Base-by-base conservation (phyloP, 2,888 invertebrate species). In the Flexamia atlantica region DNA sequence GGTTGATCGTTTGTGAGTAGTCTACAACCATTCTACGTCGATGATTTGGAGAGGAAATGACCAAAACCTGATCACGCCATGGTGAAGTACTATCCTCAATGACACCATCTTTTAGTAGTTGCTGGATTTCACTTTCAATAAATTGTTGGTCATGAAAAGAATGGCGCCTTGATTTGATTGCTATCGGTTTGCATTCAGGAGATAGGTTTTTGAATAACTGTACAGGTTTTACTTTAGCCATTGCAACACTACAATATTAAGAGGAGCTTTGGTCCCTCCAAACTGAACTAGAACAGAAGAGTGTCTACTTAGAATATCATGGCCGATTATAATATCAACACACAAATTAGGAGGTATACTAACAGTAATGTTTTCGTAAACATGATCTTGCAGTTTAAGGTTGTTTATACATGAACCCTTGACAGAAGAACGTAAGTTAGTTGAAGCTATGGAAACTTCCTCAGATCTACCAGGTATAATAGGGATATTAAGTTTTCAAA, bases 51-150 rank as follows among this genome's bases (percentile, higher is more conserved):
- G 20, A 23, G 20, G 20, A 23, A 68, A 32, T n/a, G 2, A 32
- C 68, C 3, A 68, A 17, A n/a, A 30, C 28, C 30, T 68, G 68
- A 20, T 30, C 68, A 5, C 68, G 12, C 68, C 68, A 68, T 30
- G 68, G 28, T 20, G 53, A 53, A 3, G 20, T 23, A 23, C 53
- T 53, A 4, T 53, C 53, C 14, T 53, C 53, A 53, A 53, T 53
- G 2, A 53, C 23, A 23, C 53, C 53, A 9, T 20, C 53, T 5
- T n/a, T 23, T 20, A 10, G 14, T 30, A 68, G 17, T 4, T 5
- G 12, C 23, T 68, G 14, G 5, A 68, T 17, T 30, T 68, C 68
- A 17, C 2, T n/a, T 32, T 68, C 12, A 14, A 68, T 7, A 68
- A 68, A 68, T 7, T 68, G 10, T 28, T n/a, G 3, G n/a, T 68